These are phyloP conservation scores for Hemithea aestivaria DNA, from an alignment of 2,888 invertebrate species.

Conservation along the genomic window DNA sequence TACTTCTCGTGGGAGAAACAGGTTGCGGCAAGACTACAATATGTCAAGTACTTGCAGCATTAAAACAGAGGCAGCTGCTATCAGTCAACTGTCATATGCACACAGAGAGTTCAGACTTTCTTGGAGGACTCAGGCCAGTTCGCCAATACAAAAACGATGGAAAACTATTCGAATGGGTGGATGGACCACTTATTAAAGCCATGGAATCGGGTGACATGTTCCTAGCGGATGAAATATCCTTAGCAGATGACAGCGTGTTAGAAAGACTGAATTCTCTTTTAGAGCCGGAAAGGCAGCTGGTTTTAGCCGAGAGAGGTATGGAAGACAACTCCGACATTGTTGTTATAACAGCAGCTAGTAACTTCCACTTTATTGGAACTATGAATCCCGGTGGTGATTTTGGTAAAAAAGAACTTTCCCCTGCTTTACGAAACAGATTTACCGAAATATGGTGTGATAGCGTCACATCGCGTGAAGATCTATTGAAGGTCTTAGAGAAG, in stretches of 20 bases:
- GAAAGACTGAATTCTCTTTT: constrained; percentile 97
- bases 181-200: constrained; percentile 95
- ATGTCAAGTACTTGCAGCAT: constrained; percentile 90
- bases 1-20: constrained; percentile 97
- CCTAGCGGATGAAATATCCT: constrained; percentile 98
- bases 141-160: constrained; percentile 80
- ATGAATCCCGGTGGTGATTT: constrained; percentile 99
- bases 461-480: constrained; percentile 84
- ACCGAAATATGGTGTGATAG: constrained; percentile 99
- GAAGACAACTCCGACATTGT: constrained; percentile 79
- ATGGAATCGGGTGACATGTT: constrained; percentile 94
- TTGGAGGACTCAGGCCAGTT: constrained; percentile 96
- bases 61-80: constrained; percentile 82
- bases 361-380: constrained; percentile 96
- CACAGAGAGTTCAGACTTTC: constrained; percentile 98
- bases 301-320: constrained; percentile 94
- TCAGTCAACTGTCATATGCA: constrained; percentile 99
- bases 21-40: constrained; percentile 99
- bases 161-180: constrained; percentile 96
- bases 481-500: constrained; percentile 88
- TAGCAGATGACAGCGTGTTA: constrained; percentile 98
- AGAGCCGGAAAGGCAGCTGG: constrained; percentile 93
- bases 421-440: constrained; percentile 97
- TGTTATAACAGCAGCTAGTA: constrained; percentile 82
- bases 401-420: constrained; percentile 99